Evolutionary conservation across 2,113 vertebrate species (phyloP), one percentile per base, ranked within the genome.

Genomic region (Geothlypis trichas): DNA sequence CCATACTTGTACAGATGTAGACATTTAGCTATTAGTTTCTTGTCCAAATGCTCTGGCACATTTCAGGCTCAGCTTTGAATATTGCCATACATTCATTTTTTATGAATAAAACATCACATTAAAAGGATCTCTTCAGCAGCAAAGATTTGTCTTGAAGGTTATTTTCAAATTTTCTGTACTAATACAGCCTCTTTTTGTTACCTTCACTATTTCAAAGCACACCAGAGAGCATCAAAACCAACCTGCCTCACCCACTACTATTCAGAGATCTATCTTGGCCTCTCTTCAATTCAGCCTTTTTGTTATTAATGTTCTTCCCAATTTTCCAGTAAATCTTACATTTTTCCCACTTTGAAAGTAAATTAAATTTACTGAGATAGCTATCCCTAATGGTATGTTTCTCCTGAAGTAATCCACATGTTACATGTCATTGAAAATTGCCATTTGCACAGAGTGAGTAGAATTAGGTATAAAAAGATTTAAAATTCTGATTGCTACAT

Each of bases 91-190:
- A 41, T 79, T 88, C 20, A 49, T 62, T 95, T 84, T 89, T 86
- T 65, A 33, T 42, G 15, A 90, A 74, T 61, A 87, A 90, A 58
- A 35, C 26, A 31, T 72, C 49, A 37, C 44, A 76, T 41, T 78
- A 33, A 93, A 87, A 94, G 0, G 5, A 49, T 82, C 46, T 13
- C 28, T 90, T 88, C 55, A 42, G 58, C 63, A 76, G 46, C 31
- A 83, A 78, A 87, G 58, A 91, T 79, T 72, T 91, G 16, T 90
- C 63, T 94, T 79, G 41, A 87, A 87, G 37, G n/a, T 65, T 72
- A 52, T 73, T 90, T 87, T 81, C 67, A 93, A 21, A 28, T 77
- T 88, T 73, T 33, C 67, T 85, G 2, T 44, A 33, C 30, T 63
- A 76, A 58, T 39, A 61, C 6, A 68, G 3, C 22, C 47, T 51